A percentile compares a stretch with the other conserved stretches of the same genome.
These are phyloP conservation scores for Invenusta paracnida DNA, from an alignment of 2,888 invertebrate genomes.

Conservation along the genomic window DNA sequence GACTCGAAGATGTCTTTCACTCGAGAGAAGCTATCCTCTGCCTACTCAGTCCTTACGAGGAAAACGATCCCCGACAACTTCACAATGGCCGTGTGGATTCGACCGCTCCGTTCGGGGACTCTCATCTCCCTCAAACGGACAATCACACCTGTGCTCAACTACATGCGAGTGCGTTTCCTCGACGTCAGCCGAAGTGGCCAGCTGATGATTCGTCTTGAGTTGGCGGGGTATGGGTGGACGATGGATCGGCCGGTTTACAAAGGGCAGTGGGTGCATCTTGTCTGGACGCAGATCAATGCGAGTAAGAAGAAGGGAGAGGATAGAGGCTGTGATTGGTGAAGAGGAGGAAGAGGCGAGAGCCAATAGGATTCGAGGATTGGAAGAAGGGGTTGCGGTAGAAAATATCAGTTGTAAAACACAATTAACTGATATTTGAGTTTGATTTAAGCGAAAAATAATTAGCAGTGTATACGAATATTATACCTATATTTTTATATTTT, in stretches of 20 bases:
- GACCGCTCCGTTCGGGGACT: not conserved
- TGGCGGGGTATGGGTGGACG: not conserved
- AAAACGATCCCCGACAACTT: not conserved
- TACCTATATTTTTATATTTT: no score
- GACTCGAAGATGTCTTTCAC: conserved; percentile 38
- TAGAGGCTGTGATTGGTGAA: no score
- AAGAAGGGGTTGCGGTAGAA: no score
- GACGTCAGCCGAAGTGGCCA: not conserved
- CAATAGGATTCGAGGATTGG: no score
- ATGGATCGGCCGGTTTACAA: not conserved
- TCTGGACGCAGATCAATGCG: conserved; percentile 29
- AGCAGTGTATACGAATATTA: no score
- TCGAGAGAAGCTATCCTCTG: not conserved
- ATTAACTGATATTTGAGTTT: no score
- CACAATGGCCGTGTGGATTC: conserved; percentile 34
- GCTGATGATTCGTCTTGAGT: not conserved
- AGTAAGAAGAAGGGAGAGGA: no score
- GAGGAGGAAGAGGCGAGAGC: no score
- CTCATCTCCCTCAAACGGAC: conserved; percentile 13
- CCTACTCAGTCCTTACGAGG: conserved; percentile 22
- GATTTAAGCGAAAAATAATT: no score
- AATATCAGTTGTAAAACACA: no score
- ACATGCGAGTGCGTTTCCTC: not conserved
- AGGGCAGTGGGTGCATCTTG: conserved; percentile 30
- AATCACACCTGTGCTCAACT: not conserved